Percentiles rank a stretch among this genome's conserved stretches.
Evolutionary conservation across 2,888 invertebrate genomes (phyloP).

Genomic region (Cheilosia soror): DNA sequence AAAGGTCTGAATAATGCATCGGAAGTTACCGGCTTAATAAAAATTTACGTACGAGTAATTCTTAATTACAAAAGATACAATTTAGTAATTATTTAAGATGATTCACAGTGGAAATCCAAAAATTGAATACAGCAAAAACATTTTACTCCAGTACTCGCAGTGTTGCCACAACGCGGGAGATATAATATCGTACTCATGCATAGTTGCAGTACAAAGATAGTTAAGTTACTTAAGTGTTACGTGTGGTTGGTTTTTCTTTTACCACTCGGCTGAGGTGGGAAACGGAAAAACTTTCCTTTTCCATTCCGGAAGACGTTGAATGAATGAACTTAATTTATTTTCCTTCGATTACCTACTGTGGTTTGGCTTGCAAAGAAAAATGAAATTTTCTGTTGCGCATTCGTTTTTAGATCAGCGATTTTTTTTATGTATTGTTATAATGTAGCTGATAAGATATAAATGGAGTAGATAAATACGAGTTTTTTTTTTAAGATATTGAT

Average conservation of each 20-base stretch:
- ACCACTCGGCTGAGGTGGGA: not conserved
- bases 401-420: not conserved
- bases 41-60: too few species aligned
- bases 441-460: slow-evolving; percentile 20
- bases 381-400: slow-evolving; percentile 15
- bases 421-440: not conserved
- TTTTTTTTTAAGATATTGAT: not conserved
- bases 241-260: slow-evolving; percentile 40
- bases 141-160: not conserved
- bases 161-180: not conserved
- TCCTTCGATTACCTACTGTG: slow-evolving; percentile 8
- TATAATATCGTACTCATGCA: not conserved
- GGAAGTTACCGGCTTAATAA: too few species aligned
- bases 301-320: slow-evolving; percentile 40
- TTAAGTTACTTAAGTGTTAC: slow-evolving; percentile 35
- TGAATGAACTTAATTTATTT: slow-evolving; percentile 26
- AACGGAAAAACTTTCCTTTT: slow-evolving; percentile 63
- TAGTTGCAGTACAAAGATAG: slow-evolving; percentile 11
- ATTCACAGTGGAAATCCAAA: not conserved
- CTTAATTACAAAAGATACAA: too few species aligned
- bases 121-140: not conserved
- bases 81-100: too few species aligned
- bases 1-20: too few species aligned
- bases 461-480: not conserved
- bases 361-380: slow-evolving; percentile 31